A percentile compares a stretch with the other conserved stretches of the same genome.
These are phyloP conservation scores for Phthorimaea operculella DNA, from an alignment of 1,140 invertebrate species.

Conservation along the genomic window DNA sequence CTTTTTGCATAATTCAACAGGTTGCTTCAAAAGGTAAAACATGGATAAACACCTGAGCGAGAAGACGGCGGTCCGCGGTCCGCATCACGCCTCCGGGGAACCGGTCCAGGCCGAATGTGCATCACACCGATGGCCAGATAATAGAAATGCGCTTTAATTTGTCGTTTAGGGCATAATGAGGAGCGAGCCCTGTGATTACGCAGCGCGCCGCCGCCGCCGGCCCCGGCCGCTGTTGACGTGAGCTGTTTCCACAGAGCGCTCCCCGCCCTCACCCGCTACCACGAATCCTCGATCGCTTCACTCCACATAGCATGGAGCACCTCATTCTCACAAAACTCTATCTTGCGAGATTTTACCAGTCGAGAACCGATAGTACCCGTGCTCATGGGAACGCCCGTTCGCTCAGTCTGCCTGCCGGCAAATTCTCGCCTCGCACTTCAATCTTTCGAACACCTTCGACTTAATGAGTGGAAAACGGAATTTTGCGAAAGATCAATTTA, in stretches of 20 bases:
- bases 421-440: constrained; percentile 38
- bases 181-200: constrained; percentile 58
- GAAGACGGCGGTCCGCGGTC: constrained; percentile 6
- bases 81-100: constrained; percentile 12
- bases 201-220: constrained; percentile 43
- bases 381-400: constrained; percentile 35
- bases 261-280: constrained; percentile 24
- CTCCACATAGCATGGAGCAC: constrained; percentile 6
- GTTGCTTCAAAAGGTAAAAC: constrained; percentile 16
- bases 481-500: constrained; percentile 21
- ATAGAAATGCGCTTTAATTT: constrained; percentile 68
- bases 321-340: not conserved
- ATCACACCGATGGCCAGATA: constrained; percentile 55
- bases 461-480: constrained; percentile 46
- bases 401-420: constrained; percentile 29
- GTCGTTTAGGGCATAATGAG: constrained; percentile 67
- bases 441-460: constrained; percentile 32
- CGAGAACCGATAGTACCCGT: constrained; percentile 28
- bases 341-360: constrained; percentile 4
- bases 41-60: constrained; percentile 9
- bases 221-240: constrained; percentile 46
- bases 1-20: constrained; percentile 23
- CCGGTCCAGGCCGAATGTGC: constrained; percentile 32
- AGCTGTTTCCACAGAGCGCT: constrained; percentile 40
- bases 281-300: constrained; percentile 30